Evolutionary conservation across 2,113 vertebrate genomes (phyloP).

Genomic region (Anas platyrhynchos): DNA sequence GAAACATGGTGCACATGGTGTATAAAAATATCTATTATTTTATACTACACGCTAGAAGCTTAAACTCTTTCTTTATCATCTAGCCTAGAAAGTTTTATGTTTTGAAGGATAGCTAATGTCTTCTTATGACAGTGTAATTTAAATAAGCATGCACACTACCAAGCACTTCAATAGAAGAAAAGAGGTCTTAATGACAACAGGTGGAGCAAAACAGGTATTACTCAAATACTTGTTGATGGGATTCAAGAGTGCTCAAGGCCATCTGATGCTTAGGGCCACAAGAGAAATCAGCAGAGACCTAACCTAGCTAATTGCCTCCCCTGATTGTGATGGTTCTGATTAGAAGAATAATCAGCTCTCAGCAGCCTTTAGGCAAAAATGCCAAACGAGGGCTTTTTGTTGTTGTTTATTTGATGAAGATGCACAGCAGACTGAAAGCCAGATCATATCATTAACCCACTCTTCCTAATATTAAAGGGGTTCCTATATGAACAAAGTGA

Average conservation of each 20-base stretch:
- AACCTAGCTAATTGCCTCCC: constrained; percentile 77
- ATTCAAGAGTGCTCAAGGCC: constrained; percentile 74
- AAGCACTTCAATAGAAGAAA: constrained; percentile 31
- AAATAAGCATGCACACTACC: constrained; percentile 38
- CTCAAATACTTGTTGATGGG: constrained; percentile 66
- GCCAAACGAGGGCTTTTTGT: not conserved
- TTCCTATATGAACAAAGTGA: constrained; percentile 42
- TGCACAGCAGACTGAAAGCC: constrained; percentile 48
- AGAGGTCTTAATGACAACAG: constrained; percentile 54
- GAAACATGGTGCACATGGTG: not conserved
- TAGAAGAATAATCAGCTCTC: constrained; percentile 77
- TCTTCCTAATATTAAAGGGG: constrained; percentile 57
- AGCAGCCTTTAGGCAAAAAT: constrained; percentile 74
- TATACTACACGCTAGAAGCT: not conserved
- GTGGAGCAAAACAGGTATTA: constrained; percentile 52
- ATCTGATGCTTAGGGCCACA: constrained; percentile 62
- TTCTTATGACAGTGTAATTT: constrained; percentile 4
- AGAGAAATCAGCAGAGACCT: constrained; percentile 72
- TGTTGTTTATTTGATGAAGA: not conserved
- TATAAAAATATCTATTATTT: constrained; percentile 3
- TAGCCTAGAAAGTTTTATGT: constrained; percentile 25
- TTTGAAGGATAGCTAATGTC: constrained; percentile 6
- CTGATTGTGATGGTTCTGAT: constrained; percentile 75
- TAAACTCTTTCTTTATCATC: constrained; percentile 1
- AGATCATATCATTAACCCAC: constrained; percentile 49